Evolutionary conservation across 2,113 vertebrate species (phyloP), one percentile per base, ranked within the genome.

Genomic region (Heterotilapia buettikoferi): DNA sequence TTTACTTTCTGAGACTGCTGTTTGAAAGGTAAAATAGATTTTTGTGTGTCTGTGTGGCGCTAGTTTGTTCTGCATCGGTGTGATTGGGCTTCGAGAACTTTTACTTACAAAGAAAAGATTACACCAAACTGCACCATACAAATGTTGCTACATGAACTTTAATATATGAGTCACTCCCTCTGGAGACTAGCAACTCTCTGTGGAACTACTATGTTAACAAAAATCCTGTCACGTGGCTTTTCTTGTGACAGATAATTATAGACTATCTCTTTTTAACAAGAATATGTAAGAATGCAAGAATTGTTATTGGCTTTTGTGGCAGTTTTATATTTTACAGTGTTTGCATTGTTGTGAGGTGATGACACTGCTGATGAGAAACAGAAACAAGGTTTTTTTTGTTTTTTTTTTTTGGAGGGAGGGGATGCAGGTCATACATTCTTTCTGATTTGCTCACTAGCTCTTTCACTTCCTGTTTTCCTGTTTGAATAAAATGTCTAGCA

Each of bases 11-110:
- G 1, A 88, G 95, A 6, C 57, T 87, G 45, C 40, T 96, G 2
- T 96, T 96, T 84, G 95, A 96, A 63, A 95, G 95, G 95, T 96
- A 92, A 89, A 53, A n/a, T 1, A 1, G 9, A 53, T 9, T 4
- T 9, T 6, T 54, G 12, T 45, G 24, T 19, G 9, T 33, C 2
- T 76, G 5, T 6, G 5, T 19, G 31, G 24, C 10, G 13, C 45
- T 40, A 11, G 10, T 80, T 79, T 56, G n/a, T 61, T 13, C 12
- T 36, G 3, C 9, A 6, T 56, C 31, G 53, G 10, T 19, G 12
- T 21, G 43, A 4, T 18, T 52, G 83, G 9, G 5, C 11, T 61
- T 47, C 43, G 71, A 29, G 9, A 76, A 76, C 71, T 11, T 76
- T 76, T 50, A 29, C 26, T 76, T 47, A 29, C 71, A 76, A 76